A percentile compares a stretch with the other conserved stretches of the same genome.
Conservation (phyloP, 1,140 invertebrate genomes). For the Bradynema listronoti region DNA sequence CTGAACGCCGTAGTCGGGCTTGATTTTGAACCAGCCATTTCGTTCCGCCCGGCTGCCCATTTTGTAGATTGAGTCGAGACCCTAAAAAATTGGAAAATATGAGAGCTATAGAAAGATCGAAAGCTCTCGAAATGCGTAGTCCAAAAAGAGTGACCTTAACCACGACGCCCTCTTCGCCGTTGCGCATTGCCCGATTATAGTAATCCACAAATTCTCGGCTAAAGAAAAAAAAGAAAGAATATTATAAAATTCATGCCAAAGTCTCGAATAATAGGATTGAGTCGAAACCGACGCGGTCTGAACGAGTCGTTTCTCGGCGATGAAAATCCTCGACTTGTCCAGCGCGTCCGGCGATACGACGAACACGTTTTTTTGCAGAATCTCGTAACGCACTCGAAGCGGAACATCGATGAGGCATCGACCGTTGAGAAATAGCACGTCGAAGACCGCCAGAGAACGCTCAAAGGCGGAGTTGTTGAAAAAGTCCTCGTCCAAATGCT, state of each 20-base stretch:
- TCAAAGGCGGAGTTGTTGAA: slow-evolving; percentile 15
- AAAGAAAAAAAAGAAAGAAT: not conserved
- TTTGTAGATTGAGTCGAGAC: slow-evolving; percentile 16
- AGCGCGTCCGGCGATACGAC: too few relatives aligned
- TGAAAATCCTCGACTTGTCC: slow-evolving; percentile 19
- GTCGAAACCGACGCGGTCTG: slow-evolving; percentile 18
- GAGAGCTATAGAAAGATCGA: not conserved
- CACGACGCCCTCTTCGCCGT: slow-evolving; percentile 40
- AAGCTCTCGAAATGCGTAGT: too few relatives aligned
- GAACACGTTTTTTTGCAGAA: slow-evolving; percentile 24
- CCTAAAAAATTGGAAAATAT: slow-evolving; percentile 23
- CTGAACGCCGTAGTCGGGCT: slow-evolving; percentile 42
- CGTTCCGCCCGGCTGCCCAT: slow-evolving; percentile 27
- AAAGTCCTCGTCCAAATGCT: slow-evolving; percentile 37
- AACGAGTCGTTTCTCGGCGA: slow-evolving; percentile 20
- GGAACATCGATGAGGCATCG: slow-evolving; percentile 8
- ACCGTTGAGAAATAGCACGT: slow-evolving; percentile 16
- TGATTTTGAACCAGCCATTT: slow-evolving; percentile 43
- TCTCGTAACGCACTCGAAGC: slow-evolving; percentile 18
- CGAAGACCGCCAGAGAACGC: slow-evolving; percentile 10
- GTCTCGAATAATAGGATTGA: too few relatives aligned
- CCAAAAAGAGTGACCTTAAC: slow-evolving; percentile 30
- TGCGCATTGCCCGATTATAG: slow-evolving; percentile 32
- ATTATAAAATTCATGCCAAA: too few relatives aligned
- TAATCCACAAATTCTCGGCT: slow-evolving; percentile 36